Base-by-base conservation (phyloP, 2,113 vertebrate genomes). In the Brienomyrus longianalis region DNA sequence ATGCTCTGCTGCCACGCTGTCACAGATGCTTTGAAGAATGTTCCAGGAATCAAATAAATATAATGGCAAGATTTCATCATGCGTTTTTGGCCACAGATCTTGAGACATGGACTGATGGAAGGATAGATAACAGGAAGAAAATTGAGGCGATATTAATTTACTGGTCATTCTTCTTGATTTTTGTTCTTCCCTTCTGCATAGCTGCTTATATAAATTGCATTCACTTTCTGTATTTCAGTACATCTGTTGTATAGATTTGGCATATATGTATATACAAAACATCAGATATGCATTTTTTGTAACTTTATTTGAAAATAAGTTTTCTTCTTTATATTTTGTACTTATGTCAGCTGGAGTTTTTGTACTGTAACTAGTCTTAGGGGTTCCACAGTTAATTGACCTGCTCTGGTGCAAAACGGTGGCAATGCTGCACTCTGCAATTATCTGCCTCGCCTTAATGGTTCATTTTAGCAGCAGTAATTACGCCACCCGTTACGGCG, bases 371-470 rank as follows among this genome's bases (percentile, higher is more conserved):
- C 83, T 84, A 48, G 77, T 43, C 77, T 45, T 45, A 47, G 51
- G 27, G n/a, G 5, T 54, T 87, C 13, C 19, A 7, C 83, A 21
- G 85, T 54, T 87, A 87, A 87, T 7, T 54, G 85, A 87, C n/a
- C 15, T 87, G 45, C 31, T 70, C n/a, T 51, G n/a, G 85, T 50
- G 51, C 15, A 31, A 87, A 35, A 87, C 27, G 15, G 31, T 19
- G 51, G 85, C 51, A 52, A 35, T 56, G 50, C 50, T 31, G 31
- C 1, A 35, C 27, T 87, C 48, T 35, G 50, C 51, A 87, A 87
- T 87, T 87, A 87, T 39, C 85, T 54, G 83, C 43, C 31, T 35
- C n/a, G 31, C 50, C 85, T 87, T 87, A 54, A 87, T 86, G 84
- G 48, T 86, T 86, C 84, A 86, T 17, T 87, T 87, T 56, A 54